Conservation (phyloP, 2,797 vertebrate genomes). For the Molossus molossus region DNA sequence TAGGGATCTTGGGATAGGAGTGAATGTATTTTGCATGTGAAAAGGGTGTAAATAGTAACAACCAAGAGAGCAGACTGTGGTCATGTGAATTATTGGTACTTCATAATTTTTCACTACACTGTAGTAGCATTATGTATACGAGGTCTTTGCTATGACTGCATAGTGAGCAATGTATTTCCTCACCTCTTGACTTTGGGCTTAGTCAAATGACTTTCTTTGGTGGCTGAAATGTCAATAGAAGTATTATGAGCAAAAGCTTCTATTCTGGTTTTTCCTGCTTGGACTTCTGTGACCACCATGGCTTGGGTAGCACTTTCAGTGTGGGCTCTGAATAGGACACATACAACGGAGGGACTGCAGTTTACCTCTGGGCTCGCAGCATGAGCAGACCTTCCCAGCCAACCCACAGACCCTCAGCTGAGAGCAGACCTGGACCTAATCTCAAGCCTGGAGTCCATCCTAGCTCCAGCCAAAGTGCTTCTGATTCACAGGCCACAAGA, state of each 20-base stretch:
- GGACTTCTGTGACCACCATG: background rate
- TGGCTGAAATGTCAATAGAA: background rate
- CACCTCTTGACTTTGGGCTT: background rate
- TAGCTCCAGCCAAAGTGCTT: background rate
- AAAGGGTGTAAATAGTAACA: background rate
- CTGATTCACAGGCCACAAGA: background rate
- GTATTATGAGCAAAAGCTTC: background rate
- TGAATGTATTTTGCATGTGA: background rate
- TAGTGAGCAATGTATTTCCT: background rate
- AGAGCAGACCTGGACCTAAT: background rate
- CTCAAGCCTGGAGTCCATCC: background rate
- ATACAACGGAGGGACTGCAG: background rate
- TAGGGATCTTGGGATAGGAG: background rate
- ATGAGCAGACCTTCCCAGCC: background rate
- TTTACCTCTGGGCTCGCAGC: background rate
- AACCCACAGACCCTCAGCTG: background rate
- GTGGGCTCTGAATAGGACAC: background rate
- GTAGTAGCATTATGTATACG: background rate
- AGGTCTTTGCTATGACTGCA: background rate
- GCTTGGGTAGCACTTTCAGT: background rate
- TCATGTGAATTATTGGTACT: background rate
- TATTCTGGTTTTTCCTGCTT: conserved; percentile 29
- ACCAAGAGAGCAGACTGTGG: background rate
- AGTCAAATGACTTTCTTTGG: background rate
- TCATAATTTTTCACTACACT: background rate